Conservation (phyloP, 2,113 vertebrate genomes). For the Aphyosemion australe region DNA sequence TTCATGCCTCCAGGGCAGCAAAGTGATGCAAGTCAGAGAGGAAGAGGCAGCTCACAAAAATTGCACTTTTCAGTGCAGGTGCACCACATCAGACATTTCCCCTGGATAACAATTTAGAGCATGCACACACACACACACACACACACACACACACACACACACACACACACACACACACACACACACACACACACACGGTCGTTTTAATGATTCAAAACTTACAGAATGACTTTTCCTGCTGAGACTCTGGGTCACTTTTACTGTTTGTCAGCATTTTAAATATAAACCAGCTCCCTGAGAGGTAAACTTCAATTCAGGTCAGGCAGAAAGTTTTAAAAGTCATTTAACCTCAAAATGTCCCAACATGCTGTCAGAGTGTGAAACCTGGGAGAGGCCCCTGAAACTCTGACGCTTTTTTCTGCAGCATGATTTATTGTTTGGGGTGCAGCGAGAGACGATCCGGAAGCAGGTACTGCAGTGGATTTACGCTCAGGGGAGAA, state of each 20-base stretch:
- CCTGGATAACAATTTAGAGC: slow-evolving; percentile 9
- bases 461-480: slow-evolving; percentile 3
- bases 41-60: slow-evolving; percentile 29
- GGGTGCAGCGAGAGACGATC: slow-evolving; percentile 1
- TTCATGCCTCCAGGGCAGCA: slow-evolving; percentile 17
- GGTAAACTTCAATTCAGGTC: slow-evolving; percentile 39
- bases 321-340: slow-evolving; percentile 19
- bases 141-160: too few species aligned
- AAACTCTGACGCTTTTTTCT: slow-evolving; percentile 15
- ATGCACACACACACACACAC: not conserved
- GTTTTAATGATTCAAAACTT: slow-evolving; percentile 2
- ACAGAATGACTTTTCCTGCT: not conserved
- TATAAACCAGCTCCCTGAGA: slow-evolving; percentile 19
- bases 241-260: not conserved
- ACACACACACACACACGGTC: too few species aligned
- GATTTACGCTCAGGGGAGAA: not conserved
- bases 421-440: slow-evolving; percentile 49
- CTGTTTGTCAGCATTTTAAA: slow-evolving; percentile 21
- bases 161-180: too few species aligned
- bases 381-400: slow-evolving; percentile 10
- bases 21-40: slow-evolving; percentile 13
- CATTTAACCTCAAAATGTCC: slow-evolving; percentile 23
- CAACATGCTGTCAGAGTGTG: not conserved
- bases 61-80: slow-evolving; percentile 11
- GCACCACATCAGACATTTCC: slow-evolving; percentile 2